These are phyloP conservation scores for Borostomias antarcticus DNA, from an alignment of 2,797 vertebrate genomes.

Conservation along the genomic window DNA sequence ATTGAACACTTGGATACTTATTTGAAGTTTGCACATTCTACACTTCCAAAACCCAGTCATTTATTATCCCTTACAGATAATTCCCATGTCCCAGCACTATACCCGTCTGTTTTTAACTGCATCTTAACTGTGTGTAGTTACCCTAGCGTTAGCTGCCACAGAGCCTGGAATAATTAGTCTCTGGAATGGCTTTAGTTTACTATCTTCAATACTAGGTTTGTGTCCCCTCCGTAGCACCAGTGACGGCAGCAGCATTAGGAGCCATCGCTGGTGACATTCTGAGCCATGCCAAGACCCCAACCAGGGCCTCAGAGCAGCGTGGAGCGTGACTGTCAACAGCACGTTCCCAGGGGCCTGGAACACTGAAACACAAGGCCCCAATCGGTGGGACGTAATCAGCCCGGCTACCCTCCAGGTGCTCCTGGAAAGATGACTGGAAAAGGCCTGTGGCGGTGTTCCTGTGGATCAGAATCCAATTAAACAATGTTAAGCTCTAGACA, in stretches of 20 bases:
- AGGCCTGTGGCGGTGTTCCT: slow-evolving; percentile 70
- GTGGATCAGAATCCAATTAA: slow-evolving; percentile 82
- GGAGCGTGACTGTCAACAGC: slow-evolving; percentile 68
- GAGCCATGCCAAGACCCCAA: slow-evolving; percentile 51
- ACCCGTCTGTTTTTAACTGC: slow-evolving; percentile 20
- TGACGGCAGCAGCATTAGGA: slow-evolving; percentile 31
- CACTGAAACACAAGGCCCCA: slow-evolving; percentile 52
- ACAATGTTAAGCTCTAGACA: slow-evolving; percentile 77
- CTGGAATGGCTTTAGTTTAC: slow-evolving; percentile 53
- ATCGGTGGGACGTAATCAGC: slow-evolving; percentile 72
- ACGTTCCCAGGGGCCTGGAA: slow-evolving; percentile 57
- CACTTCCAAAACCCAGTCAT: neutral
- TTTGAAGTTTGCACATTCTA: neutral
- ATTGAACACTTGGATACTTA: neutral
- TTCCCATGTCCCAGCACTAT: neutral
- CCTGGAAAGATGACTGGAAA: slow-evolving; percentile 70
- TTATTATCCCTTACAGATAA: neutral
- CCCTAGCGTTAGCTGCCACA: slow-evolving; percentile 53
- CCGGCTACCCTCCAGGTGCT: slow-evolving; percentile 76
- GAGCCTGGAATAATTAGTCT: slow-evolving; percentile 38
- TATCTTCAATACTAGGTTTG: slow-evolving; percentile 60
- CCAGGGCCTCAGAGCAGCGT: slow-evolving; percentile 42
- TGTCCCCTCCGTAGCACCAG: slow-evolving; percentile 46
- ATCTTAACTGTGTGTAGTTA: slow-evolving; percentile 53
- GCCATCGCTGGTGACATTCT: slow-evolving; percentile 32